Evolutionary conservation across 2,797 vertebrate species (phyloP), one percentile per base, ranked within the genome.

Genomic region (Cyprinella venusta): DNA sequence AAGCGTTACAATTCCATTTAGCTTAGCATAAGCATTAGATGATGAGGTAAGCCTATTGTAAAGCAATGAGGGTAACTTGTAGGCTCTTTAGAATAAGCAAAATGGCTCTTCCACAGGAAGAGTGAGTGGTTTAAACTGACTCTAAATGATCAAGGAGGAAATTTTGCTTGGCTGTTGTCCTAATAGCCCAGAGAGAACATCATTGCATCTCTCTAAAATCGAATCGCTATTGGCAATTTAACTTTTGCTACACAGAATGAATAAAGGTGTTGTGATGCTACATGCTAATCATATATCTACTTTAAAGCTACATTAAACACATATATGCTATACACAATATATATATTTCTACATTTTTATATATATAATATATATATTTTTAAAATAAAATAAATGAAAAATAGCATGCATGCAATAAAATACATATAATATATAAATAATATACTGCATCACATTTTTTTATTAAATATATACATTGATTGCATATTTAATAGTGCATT

Each of bases 181-280:
- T 91, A 92, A 92, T 91, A 87, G 79, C 89, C 87, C 85, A 86
- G 86, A 89, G 91, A 90, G 85, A 90, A 91, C 90, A 88, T 89
- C 88, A 89, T 88, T 90, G 88, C 88, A 84, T 90, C 81, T 87
- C 65, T 86, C 78, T 85, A 87, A 87, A 92, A 91, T 91, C 85
- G 88, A 87, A 77, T 63, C 64, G 21, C 5, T 48, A 64, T 48
- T 26, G 40, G 59, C 40, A 63, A 89, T 88, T 86, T 90, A 89
- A 80, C 68, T 65, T 86, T 86, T 88, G 79, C 84, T 83, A 87
- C 38, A 77, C 82, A 87, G 86, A 67, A 48, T 64, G 67, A 78
- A 77, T 67, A 81, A 16, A 4, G 36, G 80, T 59, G 83, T 81
- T 74, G 68, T 48, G 48, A 54, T 19, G 8, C 45, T 21, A 70